Percentiles rank a stretch among this genome's conserved stretches.
These are phyloP conservation scores for Orussus abietinus DNA, from an alignment of 1,140 invertebrate species.

Conservation along the genomic window DNA sequence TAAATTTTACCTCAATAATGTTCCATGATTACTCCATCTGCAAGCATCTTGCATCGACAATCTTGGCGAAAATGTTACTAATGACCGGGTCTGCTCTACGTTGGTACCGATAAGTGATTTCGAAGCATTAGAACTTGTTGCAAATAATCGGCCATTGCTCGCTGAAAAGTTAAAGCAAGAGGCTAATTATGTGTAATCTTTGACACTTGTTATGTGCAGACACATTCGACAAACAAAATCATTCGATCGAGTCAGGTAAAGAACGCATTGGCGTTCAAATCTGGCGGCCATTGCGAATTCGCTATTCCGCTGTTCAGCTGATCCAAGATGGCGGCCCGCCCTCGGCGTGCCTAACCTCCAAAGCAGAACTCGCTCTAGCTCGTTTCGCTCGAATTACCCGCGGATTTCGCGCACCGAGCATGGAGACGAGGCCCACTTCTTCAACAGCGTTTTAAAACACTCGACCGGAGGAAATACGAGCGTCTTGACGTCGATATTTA, in stretches of 20 bases:
- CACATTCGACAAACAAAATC: too few species aligned
- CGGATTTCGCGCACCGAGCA: too few species aligned
- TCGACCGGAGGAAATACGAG: constrained; percentile 8
- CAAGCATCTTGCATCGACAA: background rate
- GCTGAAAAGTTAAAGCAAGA: background rate
- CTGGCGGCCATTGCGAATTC: background rate
- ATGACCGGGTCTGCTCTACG: background rate
- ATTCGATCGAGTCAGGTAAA: too few species aligned
- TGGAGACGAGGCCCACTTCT: too few species aligned
- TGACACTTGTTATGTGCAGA: too few species aligned
- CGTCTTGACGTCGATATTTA: too few species aligned
- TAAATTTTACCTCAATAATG: too few species aligned
- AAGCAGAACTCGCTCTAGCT: too few species aligned
- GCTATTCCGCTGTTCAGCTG: constrained; percentile 14
- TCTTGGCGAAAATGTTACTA: background rate
- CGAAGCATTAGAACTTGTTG: background rate
- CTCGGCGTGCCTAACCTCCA: constrained; percentile 20
- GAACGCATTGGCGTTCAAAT: too few species aligned
- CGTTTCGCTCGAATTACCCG: too few species aligned
- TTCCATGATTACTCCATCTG: too few species aligned
- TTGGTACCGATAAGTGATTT: background rate
- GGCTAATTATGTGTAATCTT: too few species aligned
- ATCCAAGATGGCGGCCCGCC: constrained; percentile 17
- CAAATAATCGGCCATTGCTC: background rate
- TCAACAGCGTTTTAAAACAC: background rate